Evolutionary conservation across 2,888 invertebrate genomes (phyloP).

Genomic region (Euplexia lucipara): DNA sequence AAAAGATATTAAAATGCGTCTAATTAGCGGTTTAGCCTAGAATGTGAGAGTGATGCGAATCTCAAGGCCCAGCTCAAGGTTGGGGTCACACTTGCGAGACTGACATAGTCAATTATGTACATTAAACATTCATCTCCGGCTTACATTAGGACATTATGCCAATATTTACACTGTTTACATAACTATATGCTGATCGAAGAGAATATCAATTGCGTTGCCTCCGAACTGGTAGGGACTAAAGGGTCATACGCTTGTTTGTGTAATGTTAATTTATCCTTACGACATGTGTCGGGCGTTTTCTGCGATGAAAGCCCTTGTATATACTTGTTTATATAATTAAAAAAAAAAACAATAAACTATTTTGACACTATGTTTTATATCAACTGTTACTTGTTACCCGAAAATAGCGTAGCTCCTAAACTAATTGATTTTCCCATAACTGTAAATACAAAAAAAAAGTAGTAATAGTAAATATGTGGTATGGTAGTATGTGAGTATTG

Average conservation of each 20-base stretch:
- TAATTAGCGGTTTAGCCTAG: conserved; percentile 1
- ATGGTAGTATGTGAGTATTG: too few relatives aligned
- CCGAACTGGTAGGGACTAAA: not conserved
- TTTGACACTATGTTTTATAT: too few relatives aligned
- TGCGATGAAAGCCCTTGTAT: not conserved
- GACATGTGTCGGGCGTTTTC: too few relatives aligned
- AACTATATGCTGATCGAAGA: conserved; percentile 3
- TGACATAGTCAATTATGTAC: conserved; percentile 18
- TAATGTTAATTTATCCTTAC: not conserved
- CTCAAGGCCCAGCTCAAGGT: conserved; percentile 10
- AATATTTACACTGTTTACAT: conserved; percentile 37
- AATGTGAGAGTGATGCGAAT: conserved; percentile 18
- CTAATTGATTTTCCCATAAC: too few relatives aligned
- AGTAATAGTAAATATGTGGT: too few relatives aligned
- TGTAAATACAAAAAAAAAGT: too few relatives aligned
- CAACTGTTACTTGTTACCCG: not conserved
- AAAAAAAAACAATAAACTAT: too few relatives aligned
- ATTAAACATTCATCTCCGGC: conserved; percentile 26
- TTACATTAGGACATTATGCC: conserved; percentile 6
- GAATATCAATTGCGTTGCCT: conserved; percentile 2
- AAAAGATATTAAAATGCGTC: conserved; percentile 17
- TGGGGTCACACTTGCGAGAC: not conserved
- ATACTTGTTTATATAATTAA: not conserved
- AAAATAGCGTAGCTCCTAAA: too few relatives aligned
- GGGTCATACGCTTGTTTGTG: conserved; percentile 19